Evolutionary conservation across 1,140 invertebrate species (phyloP).

Genomic region (Sipha flava): DNA sequence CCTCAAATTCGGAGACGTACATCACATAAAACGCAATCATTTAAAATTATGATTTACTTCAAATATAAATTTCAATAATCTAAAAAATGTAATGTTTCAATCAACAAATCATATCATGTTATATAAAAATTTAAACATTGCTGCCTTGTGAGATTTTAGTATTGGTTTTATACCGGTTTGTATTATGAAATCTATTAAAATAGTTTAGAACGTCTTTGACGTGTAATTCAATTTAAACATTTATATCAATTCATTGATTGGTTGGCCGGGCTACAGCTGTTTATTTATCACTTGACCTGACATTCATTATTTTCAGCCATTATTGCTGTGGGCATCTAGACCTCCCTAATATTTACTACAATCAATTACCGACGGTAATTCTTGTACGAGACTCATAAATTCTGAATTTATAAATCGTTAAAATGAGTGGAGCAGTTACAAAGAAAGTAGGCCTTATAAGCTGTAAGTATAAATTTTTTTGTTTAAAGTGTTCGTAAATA

Average conservation of each 20-base stretch:
- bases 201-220: neutral
- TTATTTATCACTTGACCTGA: neutral
- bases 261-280: constrained; percentile 11
- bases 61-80: no score
- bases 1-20: no score
- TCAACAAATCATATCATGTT: no score
- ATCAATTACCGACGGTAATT: neutral
- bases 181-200: no score
- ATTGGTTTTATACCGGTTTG: no score
- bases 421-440: constrained; percentile 7
- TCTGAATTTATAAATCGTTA: neutral
- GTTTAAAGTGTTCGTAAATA: neutral
- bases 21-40: no score
- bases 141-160: no score
- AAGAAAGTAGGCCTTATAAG: neutral
- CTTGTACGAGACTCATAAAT: neutral
- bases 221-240: no score
- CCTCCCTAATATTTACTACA: neutral
- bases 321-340: neutral
- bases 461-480: constrained; percentile 1
- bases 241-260: neutral
- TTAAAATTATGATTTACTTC: no score
- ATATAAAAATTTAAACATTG: no score
- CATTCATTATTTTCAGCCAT: neutral
- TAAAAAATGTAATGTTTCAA: no score